Conservation (phyloP, 2,797 vertebrate genomes). For the Chanos chanos region DNA sequence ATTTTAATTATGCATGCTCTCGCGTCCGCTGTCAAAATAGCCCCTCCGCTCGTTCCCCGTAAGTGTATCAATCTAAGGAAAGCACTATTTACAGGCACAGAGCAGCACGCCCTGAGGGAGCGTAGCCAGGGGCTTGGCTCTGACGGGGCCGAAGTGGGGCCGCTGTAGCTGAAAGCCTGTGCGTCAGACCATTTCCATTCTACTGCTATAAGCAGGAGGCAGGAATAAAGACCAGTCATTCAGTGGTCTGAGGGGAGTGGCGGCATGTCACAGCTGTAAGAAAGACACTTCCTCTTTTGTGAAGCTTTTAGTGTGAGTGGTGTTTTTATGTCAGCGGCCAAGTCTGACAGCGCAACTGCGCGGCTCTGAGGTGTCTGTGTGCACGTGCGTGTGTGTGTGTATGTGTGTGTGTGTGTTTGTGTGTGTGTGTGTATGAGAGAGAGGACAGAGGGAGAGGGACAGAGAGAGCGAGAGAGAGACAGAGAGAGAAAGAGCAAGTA, state of each 20-base stretch:
- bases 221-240: constrained; percentile 63
- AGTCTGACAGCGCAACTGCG: constrained; percentile 54
- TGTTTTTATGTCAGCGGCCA: constrained; percentile 69
- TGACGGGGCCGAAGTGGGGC: constrained; percentile 38
- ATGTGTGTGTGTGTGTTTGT: constrained; percentile 47
- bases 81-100: constrained; percentile 53
- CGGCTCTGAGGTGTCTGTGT: constrained; percentile 18
- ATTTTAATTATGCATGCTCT: constrained; percentile 71
- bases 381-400: background rate
- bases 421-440: constrained; percentile 56
- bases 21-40: constrained; percentile 56
- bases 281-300: constrained; percentile 63
- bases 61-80: constrained; percentile 56
- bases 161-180: constrained; percentile 55
- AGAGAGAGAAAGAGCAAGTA: no score
- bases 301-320: constrained; percentile 69
- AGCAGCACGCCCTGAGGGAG: constrained; percentile 34
- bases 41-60: constrained; percentile 40
- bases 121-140: constrained; percentile 21
- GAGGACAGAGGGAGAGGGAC: no score
- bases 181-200: constrained; percentile 57
- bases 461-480: no score
- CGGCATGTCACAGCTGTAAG: constrained; percentile 61
- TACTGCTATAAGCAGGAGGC: constrained; percentile 43
- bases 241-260: constrained; percentile 51